Percentiles rank a stretch among this genome's conserved stretches.
Evolutionary conservation across 2,797 vertebrate genomes (phyloP).

Genomic region (Psittacula derbiana): DNA sequence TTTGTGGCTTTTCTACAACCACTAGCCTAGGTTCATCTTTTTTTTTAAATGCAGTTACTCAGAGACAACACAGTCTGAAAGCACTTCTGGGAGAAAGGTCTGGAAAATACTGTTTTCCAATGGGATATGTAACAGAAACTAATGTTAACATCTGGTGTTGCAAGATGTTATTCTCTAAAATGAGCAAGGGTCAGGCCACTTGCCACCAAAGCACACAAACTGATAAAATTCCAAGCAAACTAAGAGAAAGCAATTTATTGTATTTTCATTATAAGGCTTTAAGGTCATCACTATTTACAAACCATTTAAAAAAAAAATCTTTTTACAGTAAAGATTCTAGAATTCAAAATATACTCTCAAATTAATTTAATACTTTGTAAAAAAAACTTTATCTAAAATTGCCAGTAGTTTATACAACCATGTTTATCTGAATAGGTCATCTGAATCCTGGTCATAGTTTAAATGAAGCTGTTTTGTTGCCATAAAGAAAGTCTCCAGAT

Average conservation of each 20-base stretch:
- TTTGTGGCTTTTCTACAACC: background rate
- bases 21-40: background rate
- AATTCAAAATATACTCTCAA: conserved; percentile 48
- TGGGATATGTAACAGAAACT: background rate
- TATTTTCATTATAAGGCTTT: background rate
- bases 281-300: background rate
- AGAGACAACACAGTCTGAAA: background rate
- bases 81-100: background rate
- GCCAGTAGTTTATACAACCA: conserved; percentile 7
- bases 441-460: background rate
- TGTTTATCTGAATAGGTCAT: background rate
- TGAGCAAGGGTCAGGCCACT: background rate
- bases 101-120: background rate
- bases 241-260: conserved; percentile 50
- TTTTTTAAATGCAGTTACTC: background rate
- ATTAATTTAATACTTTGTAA: conserved; percentile 26
- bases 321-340: conserved; percentile 25
- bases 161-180: background rate
- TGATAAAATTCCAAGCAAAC: background rate
- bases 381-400: background rate
- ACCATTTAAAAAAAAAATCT: background rate
- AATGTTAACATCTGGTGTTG: background rate
- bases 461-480: background rate
- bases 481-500: background rate
- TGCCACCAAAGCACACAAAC: background rate